These are phyloP conservation scores for Lichenostomus cassidix DNA, from an alignment of 2,113 vertebrate species.

Conservation along the genomic window DNA sequence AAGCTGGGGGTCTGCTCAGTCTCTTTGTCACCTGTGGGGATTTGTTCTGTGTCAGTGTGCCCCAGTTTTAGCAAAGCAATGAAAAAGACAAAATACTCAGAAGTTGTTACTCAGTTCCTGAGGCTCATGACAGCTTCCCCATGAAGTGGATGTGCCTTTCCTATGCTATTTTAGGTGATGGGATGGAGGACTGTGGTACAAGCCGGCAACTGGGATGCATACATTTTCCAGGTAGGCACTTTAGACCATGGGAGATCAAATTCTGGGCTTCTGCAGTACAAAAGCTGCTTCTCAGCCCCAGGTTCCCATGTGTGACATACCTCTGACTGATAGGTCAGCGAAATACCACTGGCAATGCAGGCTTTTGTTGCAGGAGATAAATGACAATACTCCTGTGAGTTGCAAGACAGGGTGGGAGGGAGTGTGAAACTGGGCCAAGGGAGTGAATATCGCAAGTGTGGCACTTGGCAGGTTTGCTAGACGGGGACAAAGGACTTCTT, in stretches of 20 bases:
- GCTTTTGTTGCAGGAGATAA: neutral
- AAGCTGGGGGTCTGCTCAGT: neutral
- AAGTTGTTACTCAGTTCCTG: neutral
- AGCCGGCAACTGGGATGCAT: neutral
- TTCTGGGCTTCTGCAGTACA: neutral
- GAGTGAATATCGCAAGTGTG: neutral
- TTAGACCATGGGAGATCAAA: neutral
- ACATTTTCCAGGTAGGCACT: neutral
- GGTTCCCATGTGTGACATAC: rapidly evolving
- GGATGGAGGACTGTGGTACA: neutral
- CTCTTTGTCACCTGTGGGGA: neutral
- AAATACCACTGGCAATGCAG: neutral
- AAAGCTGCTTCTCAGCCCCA: neutral
- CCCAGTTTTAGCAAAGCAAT: neutral
- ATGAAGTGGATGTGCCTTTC: neutral
- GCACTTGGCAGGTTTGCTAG: neutral
- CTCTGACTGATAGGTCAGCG: neutral
- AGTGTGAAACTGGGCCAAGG: neutral
- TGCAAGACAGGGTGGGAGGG: neutral
- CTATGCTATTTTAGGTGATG: neutral
- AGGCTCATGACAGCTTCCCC: neutral
- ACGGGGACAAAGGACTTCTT: neutral
- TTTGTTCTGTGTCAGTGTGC: neutral
- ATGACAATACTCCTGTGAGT: rapidly evolving
- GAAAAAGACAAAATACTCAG: neutral